Percentiles rank a stretch among this genome's conserved stretches.
phyloP scores from a whole-genome alignment of 1,140 invertebrate genomes.

The Oryctes rhinoceros region DNA sequence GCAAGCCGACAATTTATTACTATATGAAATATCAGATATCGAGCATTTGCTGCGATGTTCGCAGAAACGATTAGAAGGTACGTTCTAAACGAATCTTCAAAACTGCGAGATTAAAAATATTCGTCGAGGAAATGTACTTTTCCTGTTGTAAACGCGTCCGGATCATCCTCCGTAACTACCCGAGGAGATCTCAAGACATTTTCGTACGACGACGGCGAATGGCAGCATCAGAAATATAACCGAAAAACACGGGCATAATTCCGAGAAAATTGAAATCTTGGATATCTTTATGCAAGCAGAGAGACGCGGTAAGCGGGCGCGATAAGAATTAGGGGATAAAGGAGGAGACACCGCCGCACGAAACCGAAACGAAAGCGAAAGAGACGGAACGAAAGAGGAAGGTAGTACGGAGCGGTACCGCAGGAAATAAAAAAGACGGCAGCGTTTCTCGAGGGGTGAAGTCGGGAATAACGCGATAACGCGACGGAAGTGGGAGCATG shows the following conservation, averaged over 20 bases:
- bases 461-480: background rate
- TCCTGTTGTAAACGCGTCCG: background rate
- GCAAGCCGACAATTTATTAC: too few species aligned
- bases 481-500: background rate
- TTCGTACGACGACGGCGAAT: background rate
- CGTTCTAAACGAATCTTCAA: background rate
- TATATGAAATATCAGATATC: too few species aligned
- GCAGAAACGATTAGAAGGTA: too few species aligned
- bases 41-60: too few species aligned
- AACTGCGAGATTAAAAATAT: background rate
- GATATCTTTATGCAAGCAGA: background rate
- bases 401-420: background rate
- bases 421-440: conserved; percentile 25
- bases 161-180: background rate
- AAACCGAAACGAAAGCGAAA: background rate
- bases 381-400: background rate
- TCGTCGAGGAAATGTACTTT: background rate
- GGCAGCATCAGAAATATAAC: conserved; percentile 1
- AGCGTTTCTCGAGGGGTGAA: conserved; percentile 6
- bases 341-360: background rate
- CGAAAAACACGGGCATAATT: conserved; percentile 4
- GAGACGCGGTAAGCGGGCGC: background rate
- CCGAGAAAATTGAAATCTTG: conserved; percentile 29
- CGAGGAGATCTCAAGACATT: background rate
- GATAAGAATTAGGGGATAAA: conserved; percentile 11